Evolutionary conservation across 2,113 vertebrate genomes (phyloP).

Genomic region (Eudyptes chrysolophus): DNA sequence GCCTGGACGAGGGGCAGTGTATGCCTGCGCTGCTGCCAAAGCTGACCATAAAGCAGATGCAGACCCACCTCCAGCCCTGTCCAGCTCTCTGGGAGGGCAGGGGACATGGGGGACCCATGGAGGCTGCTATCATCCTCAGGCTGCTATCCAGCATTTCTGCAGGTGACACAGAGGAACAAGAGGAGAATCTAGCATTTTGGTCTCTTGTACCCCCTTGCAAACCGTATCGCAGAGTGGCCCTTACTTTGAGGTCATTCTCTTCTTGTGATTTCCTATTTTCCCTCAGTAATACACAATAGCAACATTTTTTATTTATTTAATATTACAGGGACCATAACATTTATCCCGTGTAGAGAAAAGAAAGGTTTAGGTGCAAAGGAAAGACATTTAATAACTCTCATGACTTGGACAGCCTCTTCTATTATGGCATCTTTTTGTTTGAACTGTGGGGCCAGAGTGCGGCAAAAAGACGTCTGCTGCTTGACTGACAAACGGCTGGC

Average conservation of each 20-base stretch:
- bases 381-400: neutral
- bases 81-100: neutral
- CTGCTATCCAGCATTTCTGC: neutral
- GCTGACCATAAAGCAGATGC: neutral
- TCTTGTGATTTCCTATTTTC: neutral
- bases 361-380: neutral
- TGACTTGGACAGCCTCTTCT: neutral
- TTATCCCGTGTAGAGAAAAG: neutral
- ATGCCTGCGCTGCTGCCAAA: neutral
- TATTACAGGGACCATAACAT: neutral
- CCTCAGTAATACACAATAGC: neutral
- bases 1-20: accelerated
- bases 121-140: neutral
- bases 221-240: accelerated
- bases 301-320: neutral
- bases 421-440: neutral
- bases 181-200: neutral
- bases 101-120: accelerated
- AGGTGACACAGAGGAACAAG: neutral
- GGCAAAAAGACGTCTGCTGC: neutral
- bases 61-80: neutral
- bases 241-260: neutral
- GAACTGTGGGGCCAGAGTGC: neutral
- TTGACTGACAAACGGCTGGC: neutral
- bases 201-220: neutral